Percentiles rank a stretch among this genome's conserved stretches.
phyloP scores from a whole-genome alignment of 1,140 invertebrate species.

The Drosophila sucinea region DNA sequence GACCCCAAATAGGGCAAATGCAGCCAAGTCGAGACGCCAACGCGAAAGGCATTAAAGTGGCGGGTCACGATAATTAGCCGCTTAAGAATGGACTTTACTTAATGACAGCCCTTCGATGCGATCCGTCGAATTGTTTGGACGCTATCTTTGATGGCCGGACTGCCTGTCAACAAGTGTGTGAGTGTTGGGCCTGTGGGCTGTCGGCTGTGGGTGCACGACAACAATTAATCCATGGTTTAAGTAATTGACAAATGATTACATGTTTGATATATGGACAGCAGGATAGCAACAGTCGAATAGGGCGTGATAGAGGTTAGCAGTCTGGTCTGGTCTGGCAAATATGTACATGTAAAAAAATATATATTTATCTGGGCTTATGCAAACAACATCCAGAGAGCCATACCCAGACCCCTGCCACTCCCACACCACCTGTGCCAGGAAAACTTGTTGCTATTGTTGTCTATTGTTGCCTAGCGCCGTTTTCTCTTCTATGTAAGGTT shows the following conservation, averaged over 20 bases:
- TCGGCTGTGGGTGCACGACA: slow-evolving; percentile 28
- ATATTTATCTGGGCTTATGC: slow-evolving; percentile 57
- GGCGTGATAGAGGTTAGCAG: slow-evolving; percentile 20
- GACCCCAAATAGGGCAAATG: slow-evolving; percentile 7
- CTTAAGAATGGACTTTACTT: slow-evolving; percentile 32
- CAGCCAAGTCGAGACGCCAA: not conserved
- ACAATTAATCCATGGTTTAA: slow-evolving; percentile 78
- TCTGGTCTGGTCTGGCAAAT: slow-evolving; percentile 32
- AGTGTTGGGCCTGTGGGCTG: slow-evolving; percentile 4
- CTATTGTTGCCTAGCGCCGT: slow-evolving; percentile 23
- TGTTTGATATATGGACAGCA: slow-evolving; percentile 60
- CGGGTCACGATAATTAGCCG: slow-evolving; percentile 50
- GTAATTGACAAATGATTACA: slow-evolving; percentile 81
- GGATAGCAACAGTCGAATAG: slow-evolving; percentile 1
- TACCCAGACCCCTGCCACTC: not conserved
- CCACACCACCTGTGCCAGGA: slow-evolving; percentile 49
- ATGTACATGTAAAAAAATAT: slow-evolving; percentile 18
- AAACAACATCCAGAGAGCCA: slow-evolving; percentile 29
- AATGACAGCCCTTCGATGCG: slow-evolving; percentile 67
- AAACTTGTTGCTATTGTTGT: slow-evolving; percentile 49
- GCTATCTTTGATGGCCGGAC: slow-evolving; percentile 62
- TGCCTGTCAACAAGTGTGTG: slow-evolving; percentile 53
- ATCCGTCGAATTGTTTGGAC: slow-evolving; percentile 4
- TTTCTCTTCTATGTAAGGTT: slow-evolving; percentile 42
- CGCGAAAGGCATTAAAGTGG: slow-evolving; percentile 15